These are phyloP conservation scores for Synergus japonicus DNA, from an alignment of 2,888 invertebrate genomes.

Conservation along the genomic window DNA sequence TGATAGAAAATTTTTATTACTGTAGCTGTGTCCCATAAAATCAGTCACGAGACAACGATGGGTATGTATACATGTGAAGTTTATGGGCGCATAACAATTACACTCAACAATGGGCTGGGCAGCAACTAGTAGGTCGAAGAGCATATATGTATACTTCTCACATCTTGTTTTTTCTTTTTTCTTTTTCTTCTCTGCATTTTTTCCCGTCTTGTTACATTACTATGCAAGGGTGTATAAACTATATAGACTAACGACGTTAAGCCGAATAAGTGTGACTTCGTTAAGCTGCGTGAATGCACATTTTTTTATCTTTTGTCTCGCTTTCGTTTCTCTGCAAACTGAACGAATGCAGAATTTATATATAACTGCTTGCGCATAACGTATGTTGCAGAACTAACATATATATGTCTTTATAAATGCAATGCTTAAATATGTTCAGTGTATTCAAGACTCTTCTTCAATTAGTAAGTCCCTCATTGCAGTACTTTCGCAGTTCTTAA, in stretches of 20 bases:
- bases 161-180: neutral
- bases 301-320: conserved; percentile 47
- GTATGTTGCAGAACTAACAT: neutral
- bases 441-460: neutral
- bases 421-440: neutral
- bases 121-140: neutral
- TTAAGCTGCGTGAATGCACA: conserved; percentile 52
- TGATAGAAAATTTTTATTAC: neutral
- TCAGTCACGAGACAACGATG: neutral
- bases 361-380: conserved; percentile 30
- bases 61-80: neutral
- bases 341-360: conserved; percentile 42
- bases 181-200: neutral
- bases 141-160: neutral
- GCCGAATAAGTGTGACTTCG: conserved; percentile 62
- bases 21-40: neutral
- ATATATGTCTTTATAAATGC: neutral
- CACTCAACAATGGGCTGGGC: neutral
- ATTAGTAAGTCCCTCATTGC: no score
- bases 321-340: conserved; percentile 36
- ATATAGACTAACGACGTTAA: conserved; percentile 59
- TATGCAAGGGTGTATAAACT: neutral
- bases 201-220: no score
- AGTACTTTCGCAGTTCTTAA: no score
- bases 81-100: neutral